Conservation (phyloP, 2,113 vertebrate species). For the Scolopax mira region DNA sequence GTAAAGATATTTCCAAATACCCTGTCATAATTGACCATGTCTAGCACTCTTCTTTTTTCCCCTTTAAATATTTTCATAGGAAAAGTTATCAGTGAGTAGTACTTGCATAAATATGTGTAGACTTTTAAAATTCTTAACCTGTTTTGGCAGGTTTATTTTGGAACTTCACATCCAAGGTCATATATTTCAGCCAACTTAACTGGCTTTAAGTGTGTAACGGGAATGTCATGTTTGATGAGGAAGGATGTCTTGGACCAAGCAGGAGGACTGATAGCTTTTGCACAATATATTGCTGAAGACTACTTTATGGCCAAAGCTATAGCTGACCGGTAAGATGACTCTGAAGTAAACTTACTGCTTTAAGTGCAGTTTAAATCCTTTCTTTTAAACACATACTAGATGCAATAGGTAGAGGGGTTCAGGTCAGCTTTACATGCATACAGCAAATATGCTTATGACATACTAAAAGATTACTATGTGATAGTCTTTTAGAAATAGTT, state of each 20-base stretch:
- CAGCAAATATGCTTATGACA: background rate
- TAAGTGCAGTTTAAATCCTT: background rate
- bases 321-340: slow-evolving; percentile 87
- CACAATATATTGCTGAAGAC: slow-evolving; percentile 98
- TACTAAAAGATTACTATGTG: background rate
- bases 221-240: slow-evolving; percentile 98
- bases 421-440: background rate
- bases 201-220: slow-evolving; percentile 96
- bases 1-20: background rate
- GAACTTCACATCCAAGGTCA: slow-evolving; percentile 95
- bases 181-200: slow-evolving; percentile 97
- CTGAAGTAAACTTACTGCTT: background rate
- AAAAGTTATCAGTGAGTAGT: background rate
- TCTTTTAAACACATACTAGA: background rate
- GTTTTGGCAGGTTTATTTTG: slow-evolving; percentile 90
- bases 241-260: slow-evolving; percentile 96
- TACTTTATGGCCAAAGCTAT: slow-evolving; percentile 99
- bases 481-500: background rate
- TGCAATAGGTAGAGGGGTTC: background rate
- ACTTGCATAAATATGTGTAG: background rate
- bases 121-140: background rate
- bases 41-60: background rate
- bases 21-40: accelerated
- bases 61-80: background rate
- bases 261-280: slow-evolving; percentile 93